Evolutionary conservation across 2,888 invertebrate genomes (phyloP), one percentile per base, ranked within the genome.

Genomic region (Xylota segnis): DNA sequence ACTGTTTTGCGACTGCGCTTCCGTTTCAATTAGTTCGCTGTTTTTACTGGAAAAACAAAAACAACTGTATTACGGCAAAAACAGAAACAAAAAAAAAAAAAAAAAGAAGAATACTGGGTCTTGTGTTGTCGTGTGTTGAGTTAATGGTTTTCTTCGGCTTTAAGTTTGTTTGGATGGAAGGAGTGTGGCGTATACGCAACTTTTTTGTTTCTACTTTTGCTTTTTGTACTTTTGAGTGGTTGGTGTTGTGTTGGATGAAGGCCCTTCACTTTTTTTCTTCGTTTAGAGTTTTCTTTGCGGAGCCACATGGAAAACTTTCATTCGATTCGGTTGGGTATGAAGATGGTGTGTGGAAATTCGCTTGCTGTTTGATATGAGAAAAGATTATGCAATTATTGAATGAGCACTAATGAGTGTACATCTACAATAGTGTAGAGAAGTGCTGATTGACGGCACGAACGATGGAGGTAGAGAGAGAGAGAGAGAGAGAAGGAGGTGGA

Each of bases 1-100:
- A 54, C 68, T 79, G 71, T 75, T 75, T 84, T 79, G 84, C 84
- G 84, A 84, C 81, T 84, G 81, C 84, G 84, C 81, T 84, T 84
- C 81, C 84, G 84, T 71, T 81, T 84, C 75, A 81, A 71, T 76
- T 71, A 40, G 71, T 23, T 71, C 81, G 76, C 58, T 70, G 56
- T 58, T 76, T 23, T 27, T 47, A 16, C 63, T 75, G 79, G 75
- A 84, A 61, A 16, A 74, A 79, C 40, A 70, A 52, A 29, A 79
- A 71, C 45, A 56, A 71, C 45, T 65, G 3, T 7, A 14, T 27
- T 50, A 16, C 65, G 34, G 45, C 71, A 32, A n/a, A 40, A 59
- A 50, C 14, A 65, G 14, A 68, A 5, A 32, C 14, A 32, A 2
- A 50, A 16, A 59, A 50, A 18, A 65, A 27, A 68, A 5, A 32